These are phyloP conservation scores for Agrochola lychnidis DNA, from an alignment of 2,888 invertebrate genomes.

Conservation along the genomic window DNA sequence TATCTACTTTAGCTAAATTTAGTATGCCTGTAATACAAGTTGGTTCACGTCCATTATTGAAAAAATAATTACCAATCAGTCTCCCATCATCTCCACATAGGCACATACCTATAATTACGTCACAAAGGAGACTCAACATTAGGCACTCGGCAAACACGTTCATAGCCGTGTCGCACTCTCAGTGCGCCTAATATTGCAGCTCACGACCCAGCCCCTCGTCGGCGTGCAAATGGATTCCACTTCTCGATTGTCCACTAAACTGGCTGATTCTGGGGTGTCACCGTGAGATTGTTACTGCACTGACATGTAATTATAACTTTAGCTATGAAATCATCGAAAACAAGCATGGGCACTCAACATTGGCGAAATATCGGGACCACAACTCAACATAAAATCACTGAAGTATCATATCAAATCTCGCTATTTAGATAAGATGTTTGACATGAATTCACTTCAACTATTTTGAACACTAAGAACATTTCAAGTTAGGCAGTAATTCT, in stretches of 20 bases:
- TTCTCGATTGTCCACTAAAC: slow-evolving; percentile 67
- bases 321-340: not conserved
- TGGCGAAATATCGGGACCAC: not conserved
- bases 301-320: not conserved
- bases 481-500: not conserved
- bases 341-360: not conserved
- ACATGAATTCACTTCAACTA: not conserved
- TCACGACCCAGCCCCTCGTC: slow-evolving; percentile 46
- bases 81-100: not conserved
- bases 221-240: slow-evolving; percentile 73
- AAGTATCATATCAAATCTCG: not conserved
- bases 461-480: not conserved
- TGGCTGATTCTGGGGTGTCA: slow-evolving; percentile 56
- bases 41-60: not conserved
- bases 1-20: not conserved
- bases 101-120: not conserved
- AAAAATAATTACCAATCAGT: not conserved
- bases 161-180: slow-evolving; percentile 41
- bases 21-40: not conserved
- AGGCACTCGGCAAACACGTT: slow-evolving; percentile 21
- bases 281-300: slow-evolving; percentile 3
- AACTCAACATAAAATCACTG: not conserved
- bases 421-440: not conserved
- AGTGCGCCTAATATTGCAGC: slow-evolving; percentile 64
- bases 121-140: slow-evolving; percentile 8